Base-by-base conservation (phyloP, 2,888 invertebrate genomes). In the Scotopteryx bipunctaria region DNA sequence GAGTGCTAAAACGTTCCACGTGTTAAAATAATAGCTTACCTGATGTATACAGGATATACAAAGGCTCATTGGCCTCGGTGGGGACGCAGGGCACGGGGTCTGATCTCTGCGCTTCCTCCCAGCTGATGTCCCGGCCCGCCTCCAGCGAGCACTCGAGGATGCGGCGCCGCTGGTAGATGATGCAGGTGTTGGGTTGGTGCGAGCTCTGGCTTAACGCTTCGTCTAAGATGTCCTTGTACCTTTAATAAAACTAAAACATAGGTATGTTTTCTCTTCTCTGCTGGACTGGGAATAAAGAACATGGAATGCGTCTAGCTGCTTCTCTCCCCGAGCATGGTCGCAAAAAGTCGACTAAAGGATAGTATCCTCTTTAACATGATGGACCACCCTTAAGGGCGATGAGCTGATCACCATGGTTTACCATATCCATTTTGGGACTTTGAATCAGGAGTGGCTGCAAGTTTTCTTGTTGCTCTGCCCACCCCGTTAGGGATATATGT, bases 1-100 rank as follows among this genome's bases (percentile, higher is more conserved):
- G n/a, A n/a, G n/a, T n/a, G n/a, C n/a, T n/a, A n/a, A n/a, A n/a
- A n/a, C n/a, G n/a, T n/a, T n/a, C n/a, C n/a, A n/a, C n/a, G n/a
- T n/a, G 9, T 9, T 8, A 9, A 1, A 8, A 25, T 9, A 9
- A 62, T n/a, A n/a, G n/a, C n/a, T 66, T 60, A 90, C 97, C 97
- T 1, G 98, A 98, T 0, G 98, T 98, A 75, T 98, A 98, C 2
- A 98, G 90, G 55, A 98, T 94, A 71, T 98, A 98, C 5, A 98
- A 83, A 0, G 98, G 97, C 67, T 98, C 96, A 67, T 96, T 97
- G 0, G 98, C 95, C 67, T 96, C 95, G 0, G 97, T 94, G 0
- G 98, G 92, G 0, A 97, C 95, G 74, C 97, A 97, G 1, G 95
- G 94, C 41, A 94, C 94, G 0, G 95, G 94, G 2, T 92, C 91